Evolutionary conservation across 2,888 invertebrate species (phyloP), one percentile per base, ranked within the genome.

Genomic region (Leptinotarsa haldemani): DNA sequence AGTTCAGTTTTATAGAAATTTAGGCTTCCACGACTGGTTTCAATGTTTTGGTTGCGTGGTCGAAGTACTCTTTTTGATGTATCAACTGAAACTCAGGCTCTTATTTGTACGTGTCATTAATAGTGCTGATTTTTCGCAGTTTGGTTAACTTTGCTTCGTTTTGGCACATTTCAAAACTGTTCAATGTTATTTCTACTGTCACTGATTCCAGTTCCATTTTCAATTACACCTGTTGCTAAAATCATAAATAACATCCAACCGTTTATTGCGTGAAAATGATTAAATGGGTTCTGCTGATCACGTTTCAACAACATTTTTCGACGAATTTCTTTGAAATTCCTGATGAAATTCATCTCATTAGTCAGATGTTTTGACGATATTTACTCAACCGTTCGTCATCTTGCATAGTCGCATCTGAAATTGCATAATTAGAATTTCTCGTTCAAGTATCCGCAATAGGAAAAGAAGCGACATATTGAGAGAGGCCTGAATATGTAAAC

Each of bases 341-440:
- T 61, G 30, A 61, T 61, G 61, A 61, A 61, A 61, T 61, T 40
- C n/a, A 16, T 40, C 40, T 61, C 61, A 61, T 61, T 61, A 61
- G 61, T 61, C 30, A 40, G 61, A 30, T 61, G 25, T 61, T 7
- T 30, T 30, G 40, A 30, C 1, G 61, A 22, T 61, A 61, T 18
- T 61, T 61, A 25, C 61, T 61, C 40, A 61, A 61, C 7, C 7
- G 61, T 61, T n/a, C 40, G 61, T 61, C 40, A 61, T 5, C 16
- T 30, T n/a, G 61, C 30, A n/a, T 7, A 30, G 61, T 30, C n/a
- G n/a, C 61, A 40, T 61, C 61, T 61, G 25, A 7, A 61, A 61
- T 61, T 61, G 61, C 61, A 40, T 61, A 61, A 61, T 1, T 30
- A n/a, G 13, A 61, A 61, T 61, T 61, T 12, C 61, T 61, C n/a